Base-by-base conservation (phyloP, 2,113 vertebrate genomes). In the Enhydra lutris region DNA sequence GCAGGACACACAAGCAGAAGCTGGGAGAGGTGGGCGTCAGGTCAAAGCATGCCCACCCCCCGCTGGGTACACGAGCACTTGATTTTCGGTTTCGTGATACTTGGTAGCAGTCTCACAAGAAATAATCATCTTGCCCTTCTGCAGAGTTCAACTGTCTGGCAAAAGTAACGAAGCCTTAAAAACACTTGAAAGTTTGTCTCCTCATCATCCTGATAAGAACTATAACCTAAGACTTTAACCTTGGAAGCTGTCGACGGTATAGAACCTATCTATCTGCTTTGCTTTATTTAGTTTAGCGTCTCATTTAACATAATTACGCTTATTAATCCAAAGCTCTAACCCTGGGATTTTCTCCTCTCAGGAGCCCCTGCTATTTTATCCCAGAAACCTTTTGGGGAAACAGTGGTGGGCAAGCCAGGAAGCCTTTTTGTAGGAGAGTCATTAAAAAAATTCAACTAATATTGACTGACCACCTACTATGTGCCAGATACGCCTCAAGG, bases 141-240 rank as follows among this genome's bases (percentile, higher is more conserved):
- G 6, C 80, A 84, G 55, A 92, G 74, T 87, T 95, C 88, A 91
- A 42, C 79, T 83, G 42, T 61, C 78, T 93, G 67, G 73, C 21
- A 87, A 94, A 91, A 86, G 74, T n/a, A 91, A 95, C 45, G 20
- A 55, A 88, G 57, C 93, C 13, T 87, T 29, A 52, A 94, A 94
- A 91, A 73, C 29, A 94, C 67, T 88, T 88, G 18, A 47, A 87
- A 94, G 12, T 79, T 50, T 95, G 65, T 83, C 69, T 94, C 93
- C 61, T 87, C 79, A 34, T 84, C 36, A 74, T 45, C 36, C n/a
- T 90, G 92, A 31, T 85, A 95, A 97, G 57, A 88, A 47, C 26
- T 91, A 84, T 26, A 88, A 78, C 14, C 14, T 34, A 71, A 80
- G 81, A 89, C 14, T 90, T 78, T 57, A 73, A 74, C 29, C 88